These are phyloP conservation scores for Ochotona princeps DNA, from an alignment of 2,113 vertebrate genomes.

Conservation along the genomic window DNA sequence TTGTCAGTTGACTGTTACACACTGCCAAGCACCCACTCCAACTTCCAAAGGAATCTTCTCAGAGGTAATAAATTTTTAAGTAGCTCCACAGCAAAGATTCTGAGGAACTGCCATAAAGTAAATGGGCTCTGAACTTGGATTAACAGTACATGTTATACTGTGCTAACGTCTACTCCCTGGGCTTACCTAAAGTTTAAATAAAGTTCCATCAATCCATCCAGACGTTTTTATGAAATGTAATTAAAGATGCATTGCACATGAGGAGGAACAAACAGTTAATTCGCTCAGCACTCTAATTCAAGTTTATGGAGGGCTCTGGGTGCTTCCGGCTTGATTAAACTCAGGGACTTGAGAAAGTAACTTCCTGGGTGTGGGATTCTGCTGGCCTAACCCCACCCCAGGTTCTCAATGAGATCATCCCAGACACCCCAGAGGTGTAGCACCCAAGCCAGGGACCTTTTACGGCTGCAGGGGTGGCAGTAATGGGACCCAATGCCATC, in stretches of 20 bases:
- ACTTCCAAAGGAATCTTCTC: constrained; percentile 54
- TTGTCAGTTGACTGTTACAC: neutral
- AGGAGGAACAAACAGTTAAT: constrained; percentile 36
- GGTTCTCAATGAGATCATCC: neutral
- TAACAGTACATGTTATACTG: constrained; percentile 49
- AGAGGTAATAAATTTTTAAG: constrained; percentile 64
- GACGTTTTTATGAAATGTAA: constrained; percentile 67
- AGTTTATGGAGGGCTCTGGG: constrained; percentile 28
- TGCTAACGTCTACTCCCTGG: neutral
- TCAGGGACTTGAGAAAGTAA: neutral
- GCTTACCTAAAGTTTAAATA: constrained; percentile 58
- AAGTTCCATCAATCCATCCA: constrained; percentile 65
- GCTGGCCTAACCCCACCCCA: neutral
- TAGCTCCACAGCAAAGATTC: constrained; percentile 48
- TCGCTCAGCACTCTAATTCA: constrained; percentile 39
- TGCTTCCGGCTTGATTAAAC: neutral
- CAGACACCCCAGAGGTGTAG: too few relatives aligned
- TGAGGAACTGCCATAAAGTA: constrained; percentile 38
- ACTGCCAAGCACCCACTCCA: neutral
- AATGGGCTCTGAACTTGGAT: neutral
- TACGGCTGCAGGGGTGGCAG: neutral
- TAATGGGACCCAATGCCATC: neutral
- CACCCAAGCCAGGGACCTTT: too few relatives aligned
- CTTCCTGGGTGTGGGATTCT: neutral
- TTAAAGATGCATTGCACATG: constrained; percentile 45